Percentiles rank a stretch among this genome's conserved stretches.
Conservation (phyloP, 2,888 invertebrate genomes). For the Coleophora deauratella region DNA sequence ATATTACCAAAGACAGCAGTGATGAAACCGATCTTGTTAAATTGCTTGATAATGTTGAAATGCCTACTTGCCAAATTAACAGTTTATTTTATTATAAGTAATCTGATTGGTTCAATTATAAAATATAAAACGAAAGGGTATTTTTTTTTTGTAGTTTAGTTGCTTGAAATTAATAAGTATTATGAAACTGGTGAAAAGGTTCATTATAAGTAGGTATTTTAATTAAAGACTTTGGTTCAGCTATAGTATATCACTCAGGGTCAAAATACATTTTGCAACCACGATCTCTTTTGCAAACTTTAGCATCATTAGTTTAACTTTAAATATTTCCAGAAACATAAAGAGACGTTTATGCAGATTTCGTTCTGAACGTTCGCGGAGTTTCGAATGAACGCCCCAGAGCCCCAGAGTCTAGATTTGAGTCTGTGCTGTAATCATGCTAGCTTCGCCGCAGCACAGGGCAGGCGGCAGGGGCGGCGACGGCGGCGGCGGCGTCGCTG, state of each 20-base stretch:
- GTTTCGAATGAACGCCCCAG: constrained; percentile 58
- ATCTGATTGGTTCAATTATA: too few relatives aligned
- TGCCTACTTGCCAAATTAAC: too few relatives aligned
- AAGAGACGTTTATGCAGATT: constrained; percentile 62
- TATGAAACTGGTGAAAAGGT: too few relatives aligned
- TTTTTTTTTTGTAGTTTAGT: too few relatives aligned
- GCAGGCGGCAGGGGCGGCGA: constrained; percentile 13
- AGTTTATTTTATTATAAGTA: too few relatives aligned
- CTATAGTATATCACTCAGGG: too few relatives aligned
- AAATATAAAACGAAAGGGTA: too few relatives aligned
- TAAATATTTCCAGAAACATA: constrained; percentile 39
- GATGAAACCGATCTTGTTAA: constrained; percentile 8
- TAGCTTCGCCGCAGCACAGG: constrained; percentile 4
- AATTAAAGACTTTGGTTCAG: too few relatives aligned
- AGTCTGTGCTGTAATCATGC: constrained; percentile 39
- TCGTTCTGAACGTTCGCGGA: constrained; percentile 38
- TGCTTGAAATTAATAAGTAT: too few relatives aligned
- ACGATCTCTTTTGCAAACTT: not conserved
- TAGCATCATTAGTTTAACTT: constrained; percentile 9
- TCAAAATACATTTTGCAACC: too few relatives aligned
- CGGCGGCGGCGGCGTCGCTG: constrained; percentile 20
- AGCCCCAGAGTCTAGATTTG: constrained; percentile 41
- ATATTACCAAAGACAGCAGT: constrained; percentile 4
- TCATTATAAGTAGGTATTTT: too few relatives aligned
- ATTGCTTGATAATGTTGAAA: too few relatives aligned